phyloP scores from a whole-genome alignment of 2,888 invertebrate genomes.

The Sesia bembeciformis region DNA sequence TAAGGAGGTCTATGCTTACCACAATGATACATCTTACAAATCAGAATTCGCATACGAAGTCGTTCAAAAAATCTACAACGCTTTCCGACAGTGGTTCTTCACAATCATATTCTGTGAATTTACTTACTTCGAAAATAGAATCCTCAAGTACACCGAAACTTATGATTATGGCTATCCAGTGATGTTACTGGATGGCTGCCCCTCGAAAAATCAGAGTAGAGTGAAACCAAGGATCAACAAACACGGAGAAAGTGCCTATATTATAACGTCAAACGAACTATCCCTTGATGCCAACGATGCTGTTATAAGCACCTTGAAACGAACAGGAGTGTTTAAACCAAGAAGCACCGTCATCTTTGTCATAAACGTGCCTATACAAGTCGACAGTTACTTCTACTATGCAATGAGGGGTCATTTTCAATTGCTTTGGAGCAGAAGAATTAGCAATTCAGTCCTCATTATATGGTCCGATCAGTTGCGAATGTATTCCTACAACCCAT shows the following conservation, averaged over 20 bases:
- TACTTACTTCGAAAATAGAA: slow-evolving; percentile 61
- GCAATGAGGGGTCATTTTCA: slow-evolving; percentile 59
- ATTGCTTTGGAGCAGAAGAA: slow-evolving; percentile 64
- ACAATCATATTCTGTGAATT: slow-evolving; percentile 63
- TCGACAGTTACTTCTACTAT: slow-evolving; percentile 46
- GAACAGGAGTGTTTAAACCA: slow-evolving; percentile 58
- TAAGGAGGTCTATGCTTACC: slow-evolving; percentile 40
- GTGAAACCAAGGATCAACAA: slow-evolving; percentile 51
- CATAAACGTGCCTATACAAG: slow-evolving; percentile 34
- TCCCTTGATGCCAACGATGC: slow-evolving; percentile 42
- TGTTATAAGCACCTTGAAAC: slow-evolving; percentile 38
- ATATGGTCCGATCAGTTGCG: slow-evolving; percentile 40
- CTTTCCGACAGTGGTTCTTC: slow-evolving; percentile 59
- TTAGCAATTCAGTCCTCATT: slow-evolving; percentile 64
- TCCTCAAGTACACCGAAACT: slow-evolving; percentile 55
- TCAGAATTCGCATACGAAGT: slow-evolving; percentile 46
- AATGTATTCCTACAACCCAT: slow-evolving; percentile 70
- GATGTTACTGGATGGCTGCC: slow-evolving; percentile 53
- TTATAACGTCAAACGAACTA: slow-evolving; percentile 46
- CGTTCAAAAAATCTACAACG: slow-evolving; percentile 50
- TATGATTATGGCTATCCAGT: slow-evolving; percentile 52
- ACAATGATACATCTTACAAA: slow-evolving; percentile 34
- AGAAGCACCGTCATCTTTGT: slow-evolving; percentile 57
- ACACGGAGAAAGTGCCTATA: slow-evolving; percentile 54
- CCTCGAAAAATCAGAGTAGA: slow-evolving; percentile 31